Conservation (phyloP, 1,140 invertebrate genomes). For the Micrasema minimum region DNA sequence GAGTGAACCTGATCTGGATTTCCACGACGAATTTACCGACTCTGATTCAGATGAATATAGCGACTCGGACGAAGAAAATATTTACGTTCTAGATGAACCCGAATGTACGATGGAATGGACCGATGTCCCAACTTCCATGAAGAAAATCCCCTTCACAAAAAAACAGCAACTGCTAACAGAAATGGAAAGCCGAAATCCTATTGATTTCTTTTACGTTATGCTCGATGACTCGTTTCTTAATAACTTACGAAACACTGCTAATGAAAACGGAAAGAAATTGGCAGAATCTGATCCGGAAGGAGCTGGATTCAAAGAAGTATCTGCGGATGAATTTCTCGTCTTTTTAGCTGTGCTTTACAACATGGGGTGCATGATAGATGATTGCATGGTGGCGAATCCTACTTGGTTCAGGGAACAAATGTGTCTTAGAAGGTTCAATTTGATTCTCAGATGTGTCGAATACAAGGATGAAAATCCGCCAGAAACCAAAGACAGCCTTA, state of each 20-base stretch:
- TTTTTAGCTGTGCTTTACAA: slow-evolving; percentile 1
- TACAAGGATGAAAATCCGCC: background rate
- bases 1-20: background rate
- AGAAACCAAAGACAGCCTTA: slow-evolving; percentile 1
- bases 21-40: slow-evolving; percentile 3
- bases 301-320: background rate
- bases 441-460: slow-evolving; percentile 6
- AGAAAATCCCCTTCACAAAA: background rate
- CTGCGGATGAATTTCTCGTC: background rate
- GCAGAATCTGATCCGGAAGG: background rate
- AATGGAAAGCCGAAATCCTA: background rate
- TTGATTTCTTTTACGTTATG: slow-evolving; percentile 5
- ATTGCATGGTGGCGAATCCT: background rate
- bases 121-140: slow-evolving; percentile 1
- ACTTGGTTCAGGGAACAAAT: slow-evolving; percentile 12
- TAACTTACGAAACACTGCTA: background rate
- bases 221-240: background rate
- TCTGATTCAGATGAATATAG: background rate
- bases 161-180: background rate
- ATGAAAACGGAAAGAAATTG: background rate
- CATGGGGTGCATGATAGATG: slow-evolving; percentile 1
- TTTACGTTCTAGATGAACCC: too few species aligned
- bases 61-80: slow-evolving; percentile 13
- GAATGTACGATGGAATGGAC: background rate
- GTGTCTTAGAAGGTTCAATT: background rate